Evolutionary conservation across 2,888 invertebrate genomes (phyloP), one percentile per base, ranked within the genome.

Genomic region (Lithophane leautieri): DNA sequence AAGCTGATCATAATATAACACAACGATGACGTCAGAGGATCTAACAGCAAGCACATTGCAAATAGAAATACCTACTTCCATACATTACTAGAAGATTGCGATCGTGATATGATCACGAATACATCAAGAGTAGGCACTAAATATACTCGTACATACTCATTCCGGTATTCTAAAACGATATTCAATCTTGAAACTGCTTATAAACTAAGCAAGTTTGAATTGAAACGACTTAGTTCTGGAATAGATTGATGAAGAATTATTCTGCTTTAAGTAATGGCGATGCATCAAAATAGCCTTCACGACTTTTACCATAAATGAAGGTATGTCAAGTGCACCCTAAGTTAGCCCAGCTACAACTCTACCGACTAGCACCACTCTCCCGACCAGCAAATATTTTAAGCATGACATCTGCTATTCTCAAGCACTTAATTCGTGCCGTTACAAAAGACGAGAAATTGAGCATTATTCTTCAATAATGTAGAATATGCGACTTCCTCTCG

Each of bases 91-190:
- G 77, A 50, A 63, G 56, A 82, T 78, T 78, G 77, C 50, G 44
- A 58, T 78, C 77, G 77, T 78, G 77, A 52, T 58, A 63, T 22
- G 77, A 76, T 82, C 54, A 52, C 25, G 42, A 82, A 82, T 76
- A 76, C 22, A 19, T 52, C 77, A 78, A 44, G 82, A 82, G 82
- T 58, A 76, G 82, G 56, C 50, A 77, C 19, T 76, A 52, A 77
- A 44, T 82, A 82, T 78, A 42, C n/a, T n/a, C 77, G 25, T 34
- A 42, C 42, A 40, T 42, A 34, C 58, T 70, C 52, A 61, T 63
- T 52, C 4, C 34, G 8, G 56, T 76, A 78, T 82, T 78, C 82
- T 19, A 52, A 4, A 14, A 22, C 8, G 16, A 34, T 52, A 63
- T 63, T 58, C 34, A 63, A 58, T 56, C 47, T 44, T n/a, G n/a